A percentile compares a stretch with the other conserved stretches of the same genome.
These are phyloP conservation scores for Anagyrus pseudococci DNA, from an alignment of 2,888 invertebrate species.

Conservation along the genomic window DNA sequence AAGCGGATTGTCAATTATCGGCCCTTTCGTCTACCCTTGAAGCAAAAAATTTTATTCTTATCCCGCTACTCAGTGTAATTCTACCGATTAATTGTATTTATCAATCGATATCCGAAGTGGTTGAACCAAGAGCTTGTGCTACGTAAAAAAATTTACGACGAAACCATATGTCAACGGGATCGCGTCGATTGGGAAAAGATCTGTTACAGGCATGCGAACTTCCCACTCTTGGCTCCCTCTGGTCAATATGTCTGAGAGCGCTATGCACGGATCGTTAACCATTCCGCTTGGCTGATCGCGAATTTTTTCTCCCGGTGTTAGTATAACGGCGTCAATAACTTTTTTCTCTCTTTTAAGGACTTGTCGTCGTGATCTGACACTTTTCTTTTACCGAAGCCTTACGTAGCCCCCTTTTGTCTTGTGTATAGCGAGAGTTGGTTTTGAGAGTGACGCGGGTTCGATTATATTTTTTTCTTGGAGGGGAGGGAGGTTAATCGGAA, in stretches of 20 bases:
- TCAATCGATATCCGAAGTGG: too few species aligned
- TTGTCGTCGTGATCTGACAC: constrained; percentile 34
- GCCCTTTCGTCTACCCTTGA: too few species aligned
- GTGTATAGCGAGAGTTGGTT: too few species aligned
- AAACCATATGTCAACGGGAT: constrained; percentile 13
- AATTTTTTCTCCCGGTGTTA: constrained; percentile 23
- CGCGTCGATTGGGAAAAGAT: constrained; percentile 23
- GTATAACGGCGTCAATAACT: constrained; percentile 42
- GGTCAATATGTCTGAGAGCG: constrained; percentile 19
- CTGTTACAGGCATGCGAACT: constrained; percentile 13
- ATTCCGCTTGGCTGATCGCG: constrained; percentile 45
- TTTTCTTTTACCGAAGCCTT: too few species aligned
- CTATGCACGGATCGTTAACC: constrained; percentile 46
- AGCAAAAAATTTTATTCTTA: too few species aligned
- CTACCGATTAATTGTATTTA: too few species aligned
- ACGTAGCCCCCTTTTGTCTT: too few species aligned
- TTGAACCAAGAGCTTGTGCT: too few species aligned
- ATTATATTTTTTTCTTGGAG: too few species aligned
- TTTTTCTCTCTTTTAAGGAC: constrained; percentile 33
- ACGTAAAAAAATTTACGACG: constrained; percentile 29
- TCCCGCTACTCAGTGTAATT: too few species aligned
- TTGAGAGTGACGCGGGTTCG: too few species aligned
- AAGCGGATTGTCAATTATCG: constrained; percentile 30
- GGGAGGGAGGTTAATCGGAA: too few species aligned
- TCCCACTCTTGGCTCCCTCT: constrained; percentile 21